These are phyloP conservation scores for Tipula confusa DNA, from an alignment of 2,888 invertebrate species.

Conservation along the genomic window DNA sequence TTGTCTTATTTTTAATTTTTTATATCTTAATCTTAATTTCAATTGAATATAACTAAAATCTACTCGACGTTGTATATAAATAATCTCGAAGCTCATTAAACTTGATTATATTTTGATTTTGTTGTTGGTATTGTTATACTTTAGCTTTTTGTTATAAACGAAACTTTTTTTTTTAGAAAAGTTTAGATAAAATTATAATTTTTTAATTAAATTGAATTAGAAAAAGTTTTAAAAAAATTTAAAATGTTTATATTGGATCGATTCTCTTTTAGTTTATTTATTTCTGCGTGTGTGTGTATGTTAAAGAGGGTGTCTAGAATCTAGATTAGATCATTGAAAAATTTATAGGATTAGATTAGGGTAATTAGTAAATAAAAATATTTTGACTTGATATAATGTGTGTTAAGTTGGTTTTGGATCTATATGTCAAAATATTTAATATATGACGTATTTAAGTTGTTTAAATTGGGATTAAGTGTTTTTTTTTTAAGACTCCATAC, in stretches of 20 bases:
- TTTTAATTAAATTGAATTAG: conserved; percentile 27
- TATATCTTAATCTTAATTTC: conserved; percentile 25
- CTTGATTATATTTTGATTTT: neutral
- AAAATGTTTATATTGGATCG: neutral
- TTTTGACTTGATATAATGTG: neutral
- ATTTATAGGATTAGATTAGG: neutral
- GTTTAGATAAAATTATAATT: neutral
- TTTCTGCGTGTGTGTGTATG: too few species aligned
- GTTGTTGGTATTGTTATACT: neutral
- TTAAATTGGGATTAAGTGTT: too few species aligned
- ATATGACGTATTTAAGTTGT: neutral
- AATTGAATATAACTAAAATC: neutral
- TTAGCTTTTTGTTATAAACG: neutral
- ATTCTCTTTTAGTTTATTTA: neutral
- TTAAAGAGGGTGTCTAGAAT: neutral
- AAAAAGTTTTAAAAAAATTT: neutral
- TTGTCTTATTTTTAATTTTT: conserved; percentile 36
- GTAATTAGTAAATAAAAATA: neutral
- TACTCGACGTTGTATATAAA: neutral
- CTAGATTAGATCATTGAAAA: neutral
- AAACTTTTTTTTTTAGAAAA: neutral
- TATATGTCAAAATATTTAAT: neutral
- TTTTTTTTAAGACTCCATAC: too few species aligned
- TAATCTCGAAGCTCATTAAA: neutral
- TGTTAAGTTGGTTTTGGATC: neutral